Evolutionary conservation across 2,888 invertebrate genomes (phyloP).

Genomic region (Didymodactylos carnosus): DNA sequence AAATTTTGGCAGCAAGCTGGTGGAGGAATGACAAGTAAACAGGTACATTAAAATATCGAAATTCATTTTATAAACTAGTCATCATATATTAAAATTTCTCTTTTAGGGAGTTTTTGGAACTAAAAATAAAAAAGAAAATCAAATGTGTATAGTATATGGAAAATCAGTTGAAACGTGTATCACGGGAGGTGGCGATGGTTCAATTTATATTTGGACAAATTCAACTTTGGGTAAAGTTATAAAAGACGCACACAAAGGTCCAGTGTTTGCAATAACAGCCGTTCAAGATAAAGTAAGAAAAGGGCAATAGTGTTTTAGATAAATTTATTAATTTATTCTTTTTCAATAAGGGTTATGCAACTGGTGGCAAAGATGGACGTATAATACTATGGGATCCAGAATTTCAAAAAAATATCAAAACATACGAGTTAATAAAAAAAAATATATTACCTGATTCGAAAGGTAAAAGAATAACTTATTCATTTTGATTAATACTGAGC

Average conservation of each 20-base stretch:
- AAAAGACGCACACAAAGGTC: conserved; percentile 35
- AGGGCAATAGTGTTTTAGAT: not conserved
- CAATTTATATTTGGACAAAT: conserved; percentile 32
- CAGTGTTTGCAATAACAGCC: conserved; percentile 34
- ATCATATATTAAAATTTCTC: too few relatives aligned
- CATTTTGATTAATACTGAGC: not conserved
- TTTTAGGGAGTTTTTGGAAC: conserved; percentile 34
- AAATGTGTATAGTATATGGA: conserved; percentile 30
- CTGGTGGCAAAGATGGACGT: conserved; percentile 36
- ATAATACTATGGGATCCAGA: conserved; percentile 34
- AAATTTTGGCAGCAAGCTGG: conserved; percentile 36
- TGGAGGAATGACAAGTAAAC: conserved; percentile 30
- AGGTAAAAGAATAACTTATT: too few relatives aligned
- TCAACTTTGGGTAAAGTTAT: conserved; percentile 24
- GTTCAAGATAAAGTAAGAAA: conserved; percentile 19
- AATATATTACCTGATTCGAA: conserved; percentile 21
- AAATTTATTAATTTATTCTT: not conserved
- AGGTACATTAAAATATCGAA: too few relatives aligned
- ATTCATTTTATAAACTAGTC: too few relatives aligned
- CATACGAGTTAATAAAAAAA: conserved; percentile 29
- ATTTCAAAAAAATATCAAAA: conserved; percentile 32
- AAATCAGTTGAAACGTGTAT: conserved; percentile 24
- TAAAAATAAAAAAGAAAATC: not conserved
- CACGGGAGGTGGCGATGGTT: conserved; percentile 33
- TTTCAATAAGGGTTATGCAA: conserved; percentile 31